These are phyloP conservation scores for Keiferia lycopersicella DNA, from an alignment of 2,888 invertebrate species.

Conservation along the genomic window DNA sequence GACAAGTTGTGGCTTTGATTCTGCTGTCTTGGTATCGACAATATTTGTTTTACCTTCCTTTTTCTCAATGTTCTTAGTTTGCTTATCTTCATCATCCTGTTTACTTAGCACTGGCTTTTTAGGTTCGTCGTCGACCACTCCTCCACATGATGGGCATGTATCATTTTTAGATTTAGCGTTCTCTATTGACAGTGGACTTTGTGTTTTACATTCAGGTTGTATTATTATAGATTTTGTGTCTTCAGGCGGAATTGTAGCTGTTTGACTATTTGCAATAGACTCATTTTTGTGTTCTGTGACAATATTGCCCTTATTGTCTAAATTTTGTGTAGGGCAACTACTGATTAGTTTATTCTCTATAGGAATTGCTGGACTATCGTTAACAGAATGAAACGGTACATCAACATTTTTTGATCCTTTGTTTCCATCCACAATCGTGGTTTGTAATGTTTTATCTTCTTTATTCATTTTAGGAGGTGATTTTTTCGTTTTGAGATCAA, in stretches of 20 bases:
- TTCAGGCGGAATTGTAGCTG: too few relatives aligned
- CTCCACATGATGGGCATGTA: constrained; percentile 15
- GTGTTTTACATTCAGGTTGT: background rate
- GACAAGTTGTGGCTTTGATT: background rate
- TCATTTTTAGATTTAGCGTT: background rate
- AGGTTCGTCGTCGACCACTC: constrained; percentile 3
- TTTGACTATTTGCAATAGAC: too few relatives aligned
- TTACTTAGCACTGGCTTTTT: background rate
- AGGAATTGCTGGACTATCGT: constrained; percentile 1
- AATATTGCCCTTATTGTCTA: background rate
- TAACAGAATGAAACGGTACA: background rate
- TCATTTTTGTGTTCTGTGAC: too few relatives aligned
- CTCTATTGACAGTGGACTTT: background rate
- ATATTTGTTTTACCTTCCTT: constrained; percentile 1
- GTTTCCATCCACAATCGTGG: background rate
- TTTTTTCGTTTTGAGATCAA: background rate
- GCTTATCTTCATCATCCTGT: background rate
- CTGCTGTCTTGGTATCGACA: background rate
- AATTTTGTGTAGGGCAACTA: background rate
- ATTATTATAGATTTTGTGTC: too few relatives aligned
- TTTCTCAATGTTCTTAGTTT: constrained; percentile 6
- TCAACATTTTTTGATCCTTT: background rate
- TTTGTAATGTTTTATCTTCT: background rate
- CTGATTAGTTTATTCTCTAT: background rate
- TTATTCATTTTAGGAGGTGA: background rate